Percentiles rank a stretch among this genome's conserved stretches.
Evolutionary conservation across 2,113 vertebrate species (phyloP).

Genomic region (Thermophis baileyi): DNA sequence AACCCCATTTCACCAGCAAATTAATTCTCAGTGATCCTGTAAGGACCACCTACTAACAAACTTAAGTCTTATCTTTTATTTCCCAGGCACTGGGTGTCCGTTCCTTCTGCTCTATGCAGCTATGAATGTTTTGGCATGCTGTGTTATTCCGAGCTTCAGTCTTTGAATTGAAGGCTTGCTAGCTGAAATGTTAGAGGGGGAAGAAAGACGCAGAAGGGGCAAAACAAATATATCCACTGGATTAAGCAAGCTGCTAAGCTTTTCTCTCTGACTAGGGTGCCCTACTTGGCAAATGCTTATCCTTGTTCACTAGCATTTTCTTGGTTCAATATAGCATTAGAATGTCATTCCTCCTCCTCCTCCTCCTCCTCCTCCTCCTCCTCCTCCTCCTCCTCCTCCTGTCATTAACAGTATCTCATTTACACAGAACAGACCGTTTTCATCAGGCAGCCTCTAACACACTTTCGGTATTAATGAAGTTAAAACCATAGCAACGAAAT

Average conservation of each 20-base stretch:
- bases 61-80: not conserved
- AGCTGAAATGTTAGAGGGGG: not conserved
- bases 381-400: too few relatives aligned
- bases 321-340: not conserved
- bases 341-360: not conserved
- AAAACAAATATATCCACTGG: conserved; percentile 1
- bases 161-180: conserved; percentile 19
- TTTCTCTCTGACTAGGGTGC: conserved; percentile 12
- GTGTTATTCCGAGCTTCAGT: not conserved
- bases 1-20: not conserved
- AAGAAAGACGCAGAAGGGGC: not conserved
- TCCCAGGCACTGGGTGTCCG: not conserved
- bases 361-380: not conserved
- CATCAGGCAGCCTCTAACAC: not conserved
- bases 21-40: not conserved
- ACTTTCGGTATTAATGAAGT: not conserved
- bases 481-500: not conserved
- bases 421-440: not conserved
- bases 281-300: not conserved
- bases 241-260: conserved; percentile 35
- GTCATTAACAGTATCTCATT: too few relatives aligned
- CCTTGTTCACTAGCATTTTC: not conserved
- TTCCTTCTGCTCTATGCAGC: not conserved
- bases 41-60: not conserved
- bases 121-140: conserved; percentile 1